These are phyloP conservation scores for Margarornis squamiger DNA, from an alignment of 2,797 vertebrate species.

Conservation along the genomic window DNA sequence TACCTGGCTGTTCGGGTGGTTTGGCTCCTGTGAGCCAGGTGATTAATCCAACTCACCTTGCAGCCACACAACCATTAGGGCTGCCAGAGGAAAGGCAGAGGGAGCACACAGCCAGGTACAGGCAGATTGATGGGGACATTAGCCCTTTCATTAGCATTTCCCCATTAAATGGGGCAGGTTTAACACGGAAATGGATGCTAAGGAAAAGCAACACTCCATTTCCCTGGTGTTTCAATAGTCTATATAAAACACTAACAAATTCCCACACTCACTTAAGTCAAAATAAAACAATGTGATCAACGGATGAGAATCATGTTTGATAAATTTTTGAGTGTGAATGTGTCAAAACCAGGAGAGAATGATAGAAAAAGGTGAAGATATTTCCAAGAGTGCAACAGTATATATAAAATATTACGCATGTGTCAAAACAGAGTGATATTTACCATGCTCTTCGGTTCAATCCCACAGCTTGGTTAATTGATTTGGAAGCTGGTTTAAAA, in stretches of 20 bases:
- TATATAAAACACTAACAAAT: neutral
- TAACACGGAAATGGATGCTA: neutral
- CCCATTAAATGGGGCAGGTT: neutral
- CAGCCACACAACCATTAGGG: neutral
- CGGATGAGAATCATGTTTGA: neutral
- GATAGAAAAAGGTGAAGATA: neutral
- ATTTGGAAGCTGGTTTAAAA: slow-evolving; percentile 30
- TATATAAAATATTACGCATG: slow-evolving; percentile 1
- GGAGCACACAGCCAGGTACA: neutral
- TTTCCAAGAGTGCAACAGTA: neutral
- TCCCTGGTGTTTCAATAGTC: neutral
- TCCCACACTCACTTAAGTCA: neutral
- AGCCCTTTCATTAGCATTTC: neutral
- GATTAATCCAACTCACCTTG: neutral
- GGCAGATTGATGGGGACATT: neutral
- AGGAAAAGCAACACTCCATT: neutral
- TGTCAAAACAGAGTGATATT: slow-evolving; percentile 27
- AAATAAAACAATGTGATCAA: neutral
- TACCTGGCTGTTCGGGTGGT: neutral
- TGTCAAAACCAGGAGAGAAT: neutral
- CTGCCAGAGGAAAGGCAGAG: neutral
- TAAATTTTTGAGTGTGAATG: neutral
- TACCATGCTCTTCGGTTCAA: neutral
- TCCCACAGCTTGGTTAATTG: slow-evolving; percentile 28
- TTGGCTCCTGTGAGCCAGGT: neutral